Conservation (phyloP, 2,113 vertebrate genomes). For the Columba janthina region DNA sequence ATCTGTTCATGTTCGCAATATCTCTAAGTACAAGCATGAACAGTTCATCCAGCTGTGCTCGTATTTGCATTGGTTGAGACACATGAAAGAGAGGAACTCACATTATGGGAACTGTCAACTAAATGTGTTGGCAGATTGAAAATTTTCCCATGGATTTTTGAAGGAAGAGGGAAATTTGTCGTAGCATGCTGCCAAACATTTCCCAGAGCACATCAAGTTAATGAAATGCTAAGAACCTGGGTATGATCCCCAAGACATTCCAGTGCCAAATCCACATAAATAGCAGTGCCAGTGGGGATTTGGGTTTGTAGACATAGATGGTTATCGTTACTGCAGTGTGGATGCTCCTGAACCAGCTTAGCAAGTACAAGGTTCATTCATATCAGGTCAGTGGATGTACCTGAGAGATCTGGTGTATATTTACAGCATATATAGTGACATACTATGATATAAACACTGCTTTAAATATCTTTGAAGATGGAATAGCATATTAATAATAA, state of each 20-base stretch:
- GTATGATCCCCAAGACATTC: background rate
- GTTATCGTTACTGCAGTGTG: background rate
- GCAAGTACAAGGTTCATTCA: background rate
- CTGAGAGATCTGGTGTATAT: background rate
- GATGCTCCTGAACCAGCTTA: background rate
- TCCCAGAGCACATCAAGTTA: background rate
- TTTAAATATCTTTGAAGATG: constrained; percentile 23
- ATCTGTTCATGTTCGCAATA: background rate
- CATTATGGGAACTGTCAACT: background rate
- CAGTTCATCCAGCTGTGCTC: background rate
- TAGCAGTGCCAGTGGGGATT: background rate
- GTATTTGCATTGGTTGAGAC: background rate
- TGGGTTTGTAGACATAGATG: background rate
- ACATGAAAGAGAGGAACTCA: background rate
- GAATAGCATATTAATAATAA: background rate
- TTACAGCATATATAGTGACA: background rate
- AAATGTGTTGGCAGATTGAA: background rate
- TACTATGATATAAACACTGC: background rate
- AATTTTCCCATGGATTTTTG: background rate
- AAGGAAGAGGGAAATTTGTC: background rate
- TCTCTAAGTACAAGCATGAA: background rate
- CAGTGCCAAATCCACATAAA: background rate
- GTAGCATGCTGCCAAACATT: background rate
- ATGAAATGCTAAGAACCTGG: background rate
- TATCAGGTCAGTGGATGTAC: background rate